Base-by-base conservation (phyloP, 1,140 invertebrate genomes). In the Diuraphis noxia region DNA sequence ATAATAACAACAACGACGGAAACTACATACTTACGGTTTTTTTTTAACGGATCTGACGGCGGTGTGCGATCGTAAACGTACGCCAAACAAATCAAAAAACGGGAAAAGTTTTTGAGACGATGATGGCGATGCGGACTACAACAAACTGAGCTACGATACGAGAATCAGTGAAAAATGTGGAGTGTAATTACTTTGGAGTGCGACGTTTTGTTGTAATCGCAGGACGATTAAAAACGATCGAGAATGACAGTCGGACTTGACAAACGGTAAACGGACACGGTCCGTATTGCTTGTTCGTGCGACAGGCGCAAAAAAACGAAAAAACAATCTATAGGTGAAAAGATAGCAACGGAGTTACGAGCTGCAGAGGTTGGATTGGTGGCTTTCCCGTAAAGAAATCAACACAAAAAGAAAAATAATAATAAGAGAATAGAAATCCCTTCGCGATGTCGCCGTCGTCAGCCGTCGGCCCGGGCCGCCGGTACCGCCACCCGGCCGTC, bases 361-460 rank as follows among this genome's bases (percentile, higher is more conserved):
- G n/a, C 7, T 34, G n/a, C n/a, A 7, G 34, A 86, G 7, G 7
- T 30, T 19, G 36, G 23, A 63, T 63, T 43, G 41, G 30, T n/a
- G n/a, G 8, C 34, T 23, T 77, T 23, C 41, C 41, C 88, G 72
- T 79, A n/a, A 43, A 77, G 88, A 79, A 81, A 79, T 90, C 88
- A 77, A 90, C 63, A 77, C 17, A 90, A 90, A 41, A 46, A 72
- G 72, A 88, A 88, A n/a, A 85, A 84, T 30, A n/a, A 43, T n/a
- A 84, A 84, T 25, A 88, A 88, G 9, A 88, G 40, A 84, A 40
- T 30, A 36, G 82, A 36, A 25, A 72, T 77, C 63, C 40, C 88
- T 77, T 43, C 0, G 38, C 87, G 40, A 79, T n/a, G 52, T 23
- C 56, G 30, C 21, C 1, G 41, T 90, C 88, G 88, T 72, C 5